Conservation (phyloP, 2,113 vertebrate genomes). For the Scopus umbretta region DNA sequence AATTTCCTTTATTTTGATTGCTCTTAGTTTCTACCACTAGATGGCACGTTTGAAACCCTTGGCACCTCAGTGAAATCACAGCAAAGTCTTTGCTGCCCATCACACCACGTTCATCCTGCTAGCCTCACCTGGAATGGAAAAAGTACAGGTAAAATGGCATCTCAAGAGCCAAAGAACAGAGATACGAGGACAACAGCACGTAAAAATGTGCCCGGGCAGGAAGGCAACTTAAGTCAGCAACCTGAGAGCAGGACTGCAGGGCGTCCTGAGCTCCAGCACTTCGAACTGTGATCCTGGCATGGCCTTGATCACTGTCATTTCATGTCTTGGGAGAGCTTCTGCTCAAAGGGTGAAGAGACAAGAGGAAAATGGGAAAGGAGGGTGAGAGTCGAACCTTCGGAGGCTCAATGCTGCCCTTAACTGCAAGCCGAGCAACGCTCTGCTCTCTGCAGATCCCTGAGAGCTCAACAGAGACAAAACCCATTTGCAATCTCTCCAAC, state of each 20-base stretch:
- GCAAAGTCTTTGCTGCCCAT: neutral
- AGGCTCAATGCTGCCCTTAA: rapidly evolving
- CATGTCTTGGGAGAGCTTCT: neutral
- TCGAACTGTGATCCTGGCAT: neutral
- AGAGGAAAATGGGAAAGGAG: neutral
- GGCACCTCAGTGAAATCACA: neutral
- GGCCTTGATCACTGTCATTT: neutral
- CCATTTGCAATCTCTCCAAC: neutral
- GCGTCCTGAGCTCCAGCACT: neutral
- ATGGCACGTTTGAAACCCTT: conserved; percentile 38
- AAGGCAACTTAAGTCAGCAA: rapidly evolving
- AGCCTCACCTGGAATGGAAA: neutral
- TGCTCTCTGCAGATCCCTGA: rapidly evolving
- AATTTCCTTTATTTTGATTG: neutral
- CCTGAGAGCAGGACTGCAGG: neutral
- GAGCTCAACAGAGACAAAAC: neutral
- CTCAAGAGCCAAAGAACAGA: neutral
- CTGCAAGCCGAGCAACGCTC: rapidly evolving
- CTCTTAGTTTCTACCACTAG: neutral
- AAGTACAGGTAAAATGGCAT: conserved; percentile 27
- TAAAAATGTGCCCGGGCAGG: neutral
- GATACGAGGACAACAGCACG: neutral
- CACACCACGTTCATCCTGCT: neutral
- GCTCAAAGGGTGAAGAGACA: neutral
- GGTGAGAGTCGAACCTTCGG: rapidly evolving